Base-by-base conservation (phyloP, 2,797 vertebrate species). In the Halcyon chelicuti region DNA sequence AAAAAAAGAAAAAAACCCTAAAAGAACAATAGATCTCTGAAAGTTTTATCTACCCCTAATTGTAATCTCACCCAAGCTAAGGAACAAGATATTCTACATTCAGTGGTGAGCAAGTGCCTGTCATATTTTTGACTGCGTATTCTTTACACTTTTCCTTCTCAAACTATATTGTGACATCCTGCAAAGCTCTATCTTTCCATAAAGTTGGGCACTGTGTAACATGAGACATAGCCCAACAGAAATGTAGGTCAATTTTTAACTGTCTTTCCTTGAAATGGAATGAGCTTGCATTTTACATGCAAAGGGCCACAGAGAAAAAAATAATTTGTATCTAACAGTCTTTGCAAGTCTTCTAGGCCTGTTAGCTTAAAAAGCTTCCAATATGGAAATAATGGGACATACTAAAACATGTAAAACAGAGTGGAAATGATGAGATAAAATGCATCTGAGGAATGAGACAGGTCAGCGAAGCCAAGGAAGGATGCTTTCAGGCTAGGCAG, bases 211-310 rank as follows among this genome's bases (percentile, higher is more conserved):
- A 57, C 60, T 31, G 7, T n/a, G 66, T 39, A 84, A 92, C 42
- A 28, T 5, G 19, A 93, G 87, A 74, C 39, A 58, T 7, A 75
- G 33, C 33, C 79, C 63, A 74, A 83, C 49, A 90, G 91, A 90
- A 97, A 97, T 92, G 58, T 96, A 96, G 95, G 96, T 83, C 96
- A 92, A 42, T 92, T 96, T 94, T 93, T 63, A 85, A 92, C n/a
- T 61, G 33, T 71, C 47, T 89, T 91, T 81, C 71, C 87, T 93
- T 88, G 52, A 80, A 87, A 76, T 31, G 23, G 66, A 94, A 71
- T 19, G 51, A 37, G 58, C 44, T 86, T 68, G 21, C 55, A 68
- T 93, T 96, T 96, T 81, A 77, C 62, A 94, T 88, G 72, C 77
- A 92, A 97, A 96, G 68, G 44, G 44, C 28, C 65, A 65, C 25